Percentiles rank a stretch among this genome's conserved stretches.
phyloP scores from a whole-genome alignment of 2,888 invertebrate species.

The Mycogona germanica region DNA sequence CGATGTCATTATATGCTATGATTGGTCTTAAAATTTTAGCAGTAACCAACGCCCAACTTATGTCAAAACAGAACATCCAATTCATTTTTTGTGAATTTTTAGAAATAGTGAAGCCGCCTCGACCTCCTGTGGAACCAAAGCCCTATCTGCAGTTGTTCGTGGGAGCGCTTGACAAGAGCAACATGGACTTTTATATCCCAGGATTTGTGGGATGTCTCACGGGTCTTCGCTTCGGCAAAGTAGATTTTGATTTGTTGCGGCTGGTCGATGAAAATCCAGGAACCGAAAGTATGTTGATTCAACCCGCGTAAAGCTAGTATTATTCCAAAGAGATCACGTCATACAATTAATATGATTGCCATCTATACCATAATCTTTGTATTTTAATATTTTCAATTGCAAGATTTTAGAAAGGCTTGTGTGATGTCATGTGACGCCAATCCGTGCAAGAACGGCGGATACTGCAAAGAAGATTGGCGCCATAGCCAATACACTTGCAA shows the following conservation, averaged over 20 bases:
- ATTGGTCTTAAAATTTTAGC: no score
- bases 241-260: constrained; percentile 29
- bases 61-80: no score
- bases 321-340: background rate
- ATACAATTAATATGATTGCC: background rate
- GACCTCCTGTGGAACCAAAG: constrained; percentile 77
- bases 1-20: no score
- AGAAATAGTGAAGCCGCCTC: constrained; percentile 77
- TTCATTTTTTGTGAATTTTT: constrained; percentile 24
- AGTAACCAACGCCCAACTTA: no score
- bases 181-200: constrained; percentile 48
- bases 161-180: constrained; percentile 69
- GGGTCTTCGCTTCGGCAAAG: constrained; percentile 71
- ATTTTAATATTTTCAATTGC: background rate
- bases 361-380: background rate
- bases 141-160: constrained; percentile 76
- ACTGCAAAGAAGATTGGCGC: constrained; percentile 78
- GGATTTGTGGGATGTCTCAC: constrained; percentile 79
- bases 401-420: constrained; percentile 43
- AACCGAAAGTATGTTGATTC: constrained; percentile 14
- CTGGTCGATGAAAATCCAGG: constrained; percentile 21
- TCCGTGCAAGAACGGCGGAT: constrained; percentile 76
- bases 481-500: constrained; percentile 75
- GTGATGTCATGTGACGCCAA: constrained; percentile 78
- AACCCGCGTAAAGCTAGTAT: no score